These are phyloP conservation scores for Drosophila fulvimacula DNA, from an alignment of 2,888 invertebrate species.

Conservation along the genomic window DNA sequence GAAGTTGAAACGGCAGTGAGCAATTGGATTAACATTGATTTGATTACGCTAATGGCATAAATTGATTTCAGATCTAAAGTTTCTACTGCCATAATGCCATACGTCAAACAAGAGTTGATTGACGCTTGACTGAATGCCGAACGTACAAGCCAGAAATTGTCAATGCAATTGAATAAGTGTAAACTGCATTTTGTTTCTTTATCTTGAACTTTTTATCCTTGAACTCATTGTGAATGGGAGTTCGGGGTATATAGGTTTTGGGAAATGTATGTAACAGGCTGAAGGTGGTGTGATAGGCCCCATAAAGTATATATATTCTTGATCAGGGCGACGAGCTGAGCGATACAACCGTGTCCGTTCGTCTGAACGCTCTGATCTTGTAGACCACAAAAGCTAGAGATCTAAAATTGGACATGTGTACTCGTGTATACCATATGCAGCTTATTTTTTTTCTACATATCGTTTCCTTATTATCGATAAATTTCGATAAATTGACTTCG, in stretches of 20 bases:
- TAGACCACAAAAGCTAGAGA: too few relatives aligned
- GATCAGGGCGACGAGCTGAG: not conserved
- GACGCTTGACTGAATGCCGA: not conserved
- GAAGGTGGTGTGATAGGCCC: not conserved
- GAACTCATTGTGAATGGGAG: not conserved
- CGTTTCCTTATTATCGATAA: too few relatives aligned
- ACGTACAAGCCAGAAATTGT: not conserved
- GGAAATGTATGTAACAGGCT: not conserved
- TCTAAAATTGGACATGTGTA: too few relatives aligned
- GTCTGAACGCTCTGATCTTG: too few relatives aligned
- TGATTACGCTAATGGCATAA: constrained; percentile 6
- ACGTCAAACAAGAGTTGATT: not conserved
- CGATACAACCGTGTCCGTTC: too few relatives aligned
- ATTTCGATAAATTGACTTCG: too few relatives aligned
- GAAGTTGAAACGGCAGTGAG: not conserved
- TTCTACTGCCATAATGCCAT: not conserved
- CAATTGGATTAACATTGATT: not conserved
- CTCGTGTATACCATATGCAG: too few relatives aligned
- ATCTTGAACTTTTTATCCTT: too few relatives aligned
- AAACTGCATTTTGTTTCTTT: not conserved
- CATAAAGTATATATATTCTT: not conserved
- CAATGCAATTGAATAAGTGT: not conserved
- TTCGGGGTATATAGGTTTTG: not conserved
- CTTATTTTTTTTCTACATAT: too few relatives aligned
- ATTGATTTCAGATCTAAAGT: constrained; percentile 4